Percentiles rank a stretch among this genome's conserved stretches.
These are phyloP conservation scores for Tenualosa ilisha DNA, from an alignment of 2,797 vertebrate species.

Conservation along the genomic window DNA sequence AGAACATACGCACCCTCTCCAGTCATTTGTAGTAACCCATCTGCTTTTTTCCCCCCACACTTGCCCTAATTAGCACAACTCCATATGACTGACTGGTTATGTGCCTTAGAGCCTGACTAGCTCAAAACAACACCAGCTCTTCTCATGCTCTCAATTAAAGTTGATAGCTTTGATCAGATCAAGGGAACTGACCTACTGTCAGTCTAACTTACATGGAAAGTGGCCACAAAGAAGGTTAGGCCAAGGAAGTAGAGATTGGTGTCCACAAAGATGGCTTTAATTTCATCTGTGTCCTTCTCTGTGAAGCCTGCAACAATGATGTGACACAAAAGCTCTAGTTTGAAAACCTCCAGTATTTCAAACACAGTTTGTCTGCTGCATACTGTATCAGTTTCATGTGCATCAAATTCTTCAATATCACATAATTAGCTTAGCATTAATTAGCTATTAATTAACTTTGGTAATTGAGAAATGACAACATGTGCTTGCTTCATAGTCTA, in stretches of 20 bases:
- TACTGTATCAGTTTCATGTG: not conserved
- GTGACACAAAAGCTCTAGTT: conserved; percentile 14
- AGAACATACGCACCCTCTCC: not conserved
- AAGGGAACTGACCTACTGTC: not conserved
- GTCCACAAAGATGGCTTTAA: conserved; percentile 98
- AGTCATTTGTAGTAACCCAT: not conserved
- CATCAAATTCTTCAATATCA: not conserved
- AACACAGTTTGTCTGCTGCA: not conserved
- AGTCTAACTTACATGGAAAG: conserved; percentile 86
- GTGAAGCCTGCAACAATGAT: conserved; percentile 84
- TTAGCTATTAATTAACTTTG: too few species aligned
- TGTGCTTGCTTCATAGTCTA: not conserved
- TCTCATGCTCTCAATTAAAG: not conserved
- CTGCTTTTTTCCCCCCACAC: not conserved
- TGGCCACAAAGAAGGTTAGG: conserved; percentile 95
- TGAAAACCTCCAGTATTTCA: not conserved
- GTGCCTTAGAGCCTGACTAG: not conserved
- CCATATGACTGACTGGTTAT: not conserved
- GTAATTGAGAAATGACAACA: not conserved
- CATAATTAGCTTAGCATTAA: not conserved
- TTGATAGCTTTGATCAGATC: not conserved
- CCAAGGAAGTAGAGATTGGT: conserved; percentile 96
- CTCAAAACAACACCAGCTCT: not conserved
- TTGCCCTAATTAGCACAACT: not conserved
- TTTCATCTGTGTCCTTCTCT: conserved; percentile 96